Conservation (phyloP, 2,888 invertebrate species). For the Tillus elongatus region DNA sequence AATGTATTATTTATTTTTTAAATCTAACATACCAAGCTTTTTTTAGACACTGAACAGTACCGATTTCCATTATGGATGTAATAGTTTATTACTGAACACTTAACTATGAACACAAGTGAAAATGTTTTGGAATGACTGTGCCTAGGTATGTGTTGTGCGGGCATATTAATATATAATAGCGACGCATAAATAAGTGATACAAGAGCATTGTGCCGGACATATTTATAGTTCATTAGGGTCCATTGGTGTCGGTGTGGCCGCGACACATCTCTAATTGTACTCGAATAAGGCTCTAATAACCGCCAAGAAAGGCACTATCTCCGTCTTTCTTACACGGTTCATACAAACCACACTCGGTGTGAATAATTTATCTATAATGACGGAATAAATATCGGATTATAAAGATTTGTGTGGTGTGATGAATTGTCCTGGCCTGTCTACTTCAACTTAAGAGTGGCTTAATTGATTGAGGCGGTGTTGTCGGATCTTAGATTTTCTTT, state of each 20-base stretch:
- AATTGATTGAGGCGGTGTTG: slow-evolving; percentile 37
- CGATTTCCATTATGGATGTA: too few species aligned
- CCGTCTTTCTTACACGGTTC: slow-evolving; percentile 22
- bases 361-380: slow-evolving; percentile 44
- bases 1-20: too few species aligned
- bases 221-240: slow-evolving; percentile 43
- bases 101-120: slow-evolving; percentile 16
- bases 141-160: too few species aligned
- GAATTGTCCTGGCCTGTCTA: slow-evolving; percentile 27
- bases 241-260: slow-evolving; percentile 40
- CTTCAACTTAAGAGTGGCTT: slow-evolving; percentile 20
- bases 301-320: slow-evolving; percentile 38
- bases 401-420: slow-evolving; percentile 43
- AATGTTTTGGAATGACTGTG: slow-evolving; percentile 11
- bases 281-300: slow-evolving; percentile 42
- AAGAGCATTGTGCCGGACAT: slow-evolving; percentile 40
- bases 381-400: slow-evolving; percentile 43
- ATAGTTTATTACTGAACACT: slow-evolving; percentile 11
- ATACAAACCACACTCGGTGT: slow-evolving; percentile 26
- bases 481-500: too few species aligned
- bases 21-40: too few species aligned
- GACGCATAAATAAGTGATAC: slow-evolving; percentile 41
- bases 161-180: slow-evolving; percentile 40
- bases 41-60: too few species aligned
- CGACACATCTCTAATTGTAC: slow-evolving; percentile 42